Evolutionary conservation across 2,888 invertebrate species (phyloP), one percentile per base, ranked within the genome.

Genomic region (Drosophila lutescens): DNA sequence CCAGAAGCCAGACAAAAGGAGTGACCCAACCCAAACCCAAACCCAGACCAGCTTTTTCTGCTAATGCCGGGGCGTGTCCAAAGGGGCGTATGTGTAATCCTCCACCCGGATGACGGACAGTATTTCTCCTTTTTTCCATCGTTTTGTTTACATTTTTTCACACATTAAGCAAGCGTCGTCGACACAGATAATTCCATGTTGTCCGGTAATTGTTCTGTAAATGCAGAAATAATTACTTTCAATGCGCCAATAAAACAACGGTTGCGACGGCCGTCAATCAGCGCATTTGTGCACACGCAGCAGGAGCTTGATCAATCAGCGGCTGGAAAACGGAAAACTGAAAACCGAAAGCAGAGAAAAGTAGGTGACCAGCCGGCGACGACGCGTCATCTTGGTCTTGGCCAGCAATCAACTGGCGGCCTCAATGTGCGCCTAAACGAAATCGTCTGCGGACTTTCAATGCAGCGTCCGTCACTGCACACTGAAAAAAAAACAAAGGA

Each of bases 201-300:
- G 85, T 74, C 80, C 76, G 87, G 87, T 86, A 86, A 86, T 87
- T 83, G 86, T 86, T 87, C 87, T 86, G 76, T 82, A 85, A 87
- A 86, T 81, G 79, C 86, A 87, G 77, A 79, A 87, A 87, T 87
- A 85, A 85, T 85, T 86, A 85, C 85, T 84, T 86, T 86, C 84
- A 86, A 79, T 79, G 84, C 86, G 84, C 76, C 79, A 83, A 83
- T 86, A 86, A 83, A 80, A 66, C 69, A 66, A 32, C 46, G 46
- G 12, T 44, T 30, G 47, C 38, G 36, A 53, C 32, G 55, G 70
- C 74, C 79, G 77, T 76, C 84, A 76, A 77, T 79, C 77, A 77
- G 80, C 65, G 75, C 77, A 83, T 78, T 84, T 73, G 81, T 78
- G 76, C 49, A 30, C 78, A 80, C 80, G 79, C 86, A 85, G 87